These are phyloP conservation scores for Trichopoda pennipes DNA, from an alignment of 2,888 invertebrate species.

Conservation along the genomic window DNA sequence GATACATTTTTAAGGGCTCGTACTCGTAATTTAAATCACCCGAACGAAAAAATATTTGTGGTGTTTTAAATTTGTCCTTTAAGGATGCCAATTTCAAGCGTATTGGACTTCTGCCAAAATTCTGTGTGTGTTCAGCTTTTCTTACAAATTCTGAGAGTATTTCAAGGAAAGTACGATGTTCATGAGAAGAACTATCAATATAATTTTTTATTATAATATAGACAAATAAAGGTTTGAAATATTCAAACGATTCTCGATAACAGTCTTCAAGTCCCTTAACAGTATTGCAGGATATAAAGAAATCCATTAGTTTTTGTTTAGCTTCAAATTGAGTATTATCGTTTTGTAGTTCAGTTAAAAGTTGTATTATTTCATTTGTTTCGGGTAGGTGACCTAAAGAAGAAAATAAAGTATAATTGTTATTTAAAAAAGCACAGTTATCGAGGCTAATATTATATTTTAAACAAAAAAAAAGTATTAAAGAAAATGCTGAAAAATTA, in stretches of 20 bases:
- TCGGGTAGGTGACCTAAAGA: conserved; percentile 75
- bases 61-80: conserved; percentile 73
- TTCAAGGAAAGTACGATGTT: conserved; percentile 73
- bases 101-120: conserved; percentile 71
- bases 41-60: conserved; percentile 74
- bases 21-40: conserved; percentile 75
- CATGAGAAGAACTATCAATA: conserved; percentile 71
- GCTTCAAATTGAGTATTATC: conserved; percentile 77
- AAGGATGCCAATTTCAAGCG: conserved; percentile 71
- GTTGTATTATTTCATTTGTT: conserved; percentile 73
- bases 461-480: no score
- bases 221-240: conserved; percentile 78
- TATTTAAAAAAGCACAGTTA: no score
- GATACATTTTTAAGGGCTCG: conserved; percentile 73
- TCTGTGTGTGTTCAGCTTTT: conserved; percentile 69
- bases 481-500: no score
- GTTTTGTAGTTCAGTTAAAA: conserved; percentile 74
- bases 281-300: conserved; percentile 77
- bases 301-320: conserved; percentile 77
- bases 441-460: no score
- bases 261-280: conserved; percentile 76
- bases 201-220: conserved; percentile 77
- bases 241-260: conserved; percentile 78
- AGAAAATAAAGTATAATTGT: no score
- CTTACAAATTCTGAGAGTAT: conserved; percentile 73